Evolutionary conservation across 2,888 invertebrate genomes (phyloP).

Genomic region (Synanthedon tipuliformis): DNA sequence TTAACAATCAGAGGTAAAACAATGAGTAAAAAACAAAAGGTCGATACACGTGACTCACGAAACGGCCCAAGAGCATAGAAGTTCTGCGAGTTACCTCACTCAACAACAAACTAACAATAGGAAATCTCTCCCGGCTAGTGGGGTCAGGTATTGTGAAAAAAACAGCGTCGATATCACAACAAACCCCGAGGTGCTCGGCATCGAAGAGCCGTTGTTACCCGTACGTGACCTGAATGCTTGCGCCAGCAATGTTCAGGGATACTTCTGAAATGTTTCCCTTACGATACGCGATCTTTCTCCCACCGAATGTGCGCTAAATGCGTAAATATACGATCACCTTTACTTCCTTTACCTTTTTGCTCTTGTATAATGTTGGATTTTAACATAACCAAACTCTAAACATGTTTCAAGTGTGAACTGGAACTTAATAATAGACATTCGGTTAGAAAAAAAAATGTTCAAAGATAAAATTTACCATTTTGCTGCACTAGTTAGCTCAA

Average conservation of each 20-base stretch:
- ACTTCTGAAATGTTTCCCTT: conserved; percentile 63
- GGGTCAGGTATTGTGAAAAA: conserved; percentile 63
- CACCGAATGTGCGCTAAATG: conserved; percentile 50
- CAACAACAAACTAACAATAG: conserved; percentile 31
- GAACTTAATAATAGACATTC: too few relatives aligned
- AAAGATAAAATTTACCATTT: too few relatives aligned
- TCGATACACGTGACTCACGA: conserved; percentile 20
- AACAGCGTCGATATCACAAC: conserved; percentile 60
- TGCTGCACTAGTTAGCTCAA: too few relatives aligned
- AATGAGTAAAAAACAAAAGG: conserved; percentile 9
- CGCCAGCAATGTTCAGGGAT: conserved; percentile 44
- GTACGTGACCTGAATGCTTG: conserved; percentile 54
- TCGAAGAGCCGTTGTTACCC: conserved; percentile 51
- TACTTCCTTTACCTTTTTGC: background rate
- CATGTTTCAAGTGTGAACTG: too few relatives aligned
- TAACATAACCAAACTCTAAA: too few relatives aligned
- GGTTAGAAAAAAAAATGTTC: too few relatives aligned
- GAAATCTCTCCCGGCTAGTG: conserved; percentile 43
- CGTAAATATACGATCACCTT: conserved; percentile 43
- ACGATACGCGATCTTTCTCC: conserved; percentile 57
- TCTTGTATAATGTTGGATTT: too few relatives aligned
- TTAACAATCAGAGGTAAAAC: conserved; percentile 1
- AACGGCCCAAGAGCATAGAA: conserved; percentile 15
- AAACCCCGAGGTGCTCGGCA: conserved; percentile 56
- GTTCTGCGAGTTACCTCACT: conserved; percentile 27